Evolutionary conservation across 1,140 invertebrate species (phyloP), one percentile per base, ranked within the genome.

Genomic region (Campodea augens): DNA sequence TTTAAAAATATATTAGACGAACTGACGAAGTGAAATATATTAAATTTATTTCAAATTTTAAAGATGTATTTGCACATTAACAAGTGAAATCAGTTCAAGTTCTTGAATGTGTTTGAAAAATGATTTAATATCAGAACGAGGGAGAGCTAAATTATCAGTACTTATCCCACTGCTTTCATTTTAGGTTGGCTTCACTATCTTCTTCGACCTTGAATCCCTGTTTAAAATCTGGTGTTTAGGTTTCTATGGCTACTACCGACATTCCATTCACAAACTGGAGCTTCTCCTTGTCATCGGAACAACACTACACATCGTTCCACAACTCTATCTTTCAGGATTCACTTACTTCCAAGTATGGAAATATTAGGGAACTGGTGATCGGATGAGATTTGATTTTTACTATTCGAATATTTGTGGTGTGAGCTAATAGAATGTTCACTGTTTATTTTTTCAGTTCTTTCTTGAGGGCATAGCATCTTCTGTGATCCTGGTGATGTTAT

Each of bases 211-310:
- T 43, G 96, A 99, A 69, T 87, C 88, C 0, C 54, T 97, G 1
- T 90, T 99, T 55, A 99, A 99, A 68, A 87, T 98, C 52, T 95
- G 91, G 78, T 98, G 93, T 63, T 68, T 98, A 25, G 93, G 95
- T 2, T 85, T 90, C 64, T 73, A 79, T 48, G 84, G 86, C 15
- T 99, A 98, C 60, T 88, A 86, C 57, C 85, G 89, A 55, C 84
- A 96, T 59, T 92, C 91, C 1, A 86, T 96, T 47, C 93, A 98
- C 60, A 98, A 98, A 61, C 98, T 98, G 68, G 96, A 99, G 66
- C 63, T 98, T 22, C 66, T 98, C 2, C 62, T 99, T 25, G 82
- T 85, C 13, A 75, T 97, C 52, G 91, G 90, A n/a, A 98, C 92
- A 23, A 89, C 88, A 0, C 60, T 98, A 29, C 93, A 98, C 56